Conservation (phyloP, 53 echinoderm and acorn worm genomes). For the Luidia sarsii region DNA sequence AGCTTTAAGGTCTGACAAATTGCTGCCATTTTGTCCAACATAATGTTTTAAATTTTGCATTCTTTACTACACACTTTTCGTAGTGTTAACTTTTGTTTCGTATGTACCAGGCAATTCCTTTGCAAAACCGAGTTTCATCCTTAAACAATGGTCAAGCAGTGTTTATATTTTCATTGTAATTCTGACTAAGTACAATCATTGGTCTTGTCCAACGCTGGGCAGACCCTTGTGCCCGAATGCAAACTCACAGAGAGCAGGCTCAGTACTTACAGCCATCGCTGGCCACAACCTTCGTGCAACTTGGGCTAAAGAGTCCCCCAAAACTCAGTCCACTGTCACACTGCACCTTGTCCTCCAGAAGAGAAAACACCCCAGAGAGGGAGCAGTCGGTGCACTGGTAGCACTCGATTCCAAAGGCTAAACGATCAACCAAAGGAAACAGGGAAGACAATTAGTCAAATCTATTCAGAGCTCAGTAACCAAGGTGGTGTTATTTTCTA, state of each 20-base stretch:
- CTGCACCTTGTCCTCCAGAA: background rate
- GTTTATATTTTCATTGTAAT: too few relatives aligned
- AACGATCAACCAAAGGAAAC: background rate
- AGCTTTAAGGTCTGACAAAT: too few relatives aligned
- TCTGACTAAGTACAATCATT: background rate
- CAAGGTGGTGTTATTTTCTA: background rate
- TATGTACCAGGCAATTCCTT: too few relatives aligned
- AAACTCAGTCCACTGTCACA: background rate
- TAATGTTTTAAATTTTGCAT: too few relatives aligned
- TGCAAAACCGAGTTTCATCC: too few relatives aligned
- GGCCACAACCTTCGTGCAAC: background rate
- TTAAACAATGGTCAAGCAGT: too few relatives aligned
- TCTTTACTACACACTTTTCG: too few relatives aligned
- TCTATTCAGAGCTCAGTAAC: background rate
- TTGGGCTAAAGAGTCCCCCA: background rate
- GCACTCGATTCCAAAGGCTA: constrained; percentile 4
- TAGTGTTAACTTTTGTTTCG: too few relatives aligned
- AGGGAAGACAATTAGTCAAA: background rate
- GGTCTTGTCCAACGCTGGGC: too few relatives aligned
- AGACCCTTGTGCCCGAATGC: background rate
- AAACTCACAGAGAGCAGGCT: background rate
- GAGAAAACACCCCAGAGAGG: background rate
- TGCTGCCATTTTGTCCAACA: too few relatives aligned
- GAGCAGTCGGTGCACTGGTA: background rate
- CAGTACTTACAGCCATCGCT: background rate